Base-by-base conservation (phyloP, 2,797 vertebrate species). In the Artibeus lituratus region DNA sequence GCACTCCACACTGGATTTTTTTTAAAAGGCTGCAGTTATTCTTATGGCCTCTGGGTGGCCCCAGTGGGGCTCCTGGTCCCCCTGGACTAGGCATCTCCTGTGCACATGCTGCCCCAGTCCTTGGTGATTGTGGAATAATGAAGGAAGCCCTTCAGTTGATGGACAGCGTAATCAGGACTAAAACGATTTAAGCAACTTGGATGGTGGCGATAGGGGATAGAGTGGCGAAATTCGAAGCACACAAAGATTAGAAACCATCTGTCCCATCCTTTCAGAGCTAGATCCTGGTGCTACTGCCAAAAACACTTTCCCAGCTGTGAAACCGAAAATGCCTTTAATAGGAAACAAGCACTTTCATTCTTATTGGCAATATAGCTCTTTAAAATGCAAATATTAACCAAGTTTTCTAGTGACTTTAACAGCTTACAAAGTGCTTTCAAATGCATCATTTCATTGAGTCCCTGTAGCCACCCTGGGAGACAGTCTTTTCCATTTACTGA, bases 341-440 rank as follows among this genome's bases (percentile, higher is more conserved):
- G 39, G 92, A 93, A 89, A 69, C 47, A 73, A 74, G 84, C 69
- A 62, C 37, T 78, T 90, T 55, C 62, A 53, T 87, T 87, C 42
- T 73, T 78, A 69, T 14, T 44, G 42, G 74, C 69, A 88, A 11
- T 14, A 55, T 35, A 51, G 69, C 49, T 90, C 76, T 96, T 78
- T 37, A 84, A 91, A 95, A 73, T 70, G 67, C 74, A 86, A 22
- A 93, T 86, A 93, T 87, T 92, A 88, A 83, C 42, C 73, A 69
- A 57, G 47, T 39, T 90, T 76, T 65, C 77, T 85, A 32, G 49
- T 51, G 72, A 77, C 39, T 76, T 42, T 70, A 70, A 70, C 44
- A 94, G 90, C 35, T 87, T 59, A 55, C 26, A 73, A 21, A 81
- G 67, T 59, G 35, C 69, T 92, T 94, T 69, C 24, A 78, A 74